Percentiles rank a stretch among this genome's conserved stretches.
These are phyloP conservation scores for Lonchura striata DNA, from an alignment of 2,113 vertebrate species.

Conservation along the genomic window DNA sequence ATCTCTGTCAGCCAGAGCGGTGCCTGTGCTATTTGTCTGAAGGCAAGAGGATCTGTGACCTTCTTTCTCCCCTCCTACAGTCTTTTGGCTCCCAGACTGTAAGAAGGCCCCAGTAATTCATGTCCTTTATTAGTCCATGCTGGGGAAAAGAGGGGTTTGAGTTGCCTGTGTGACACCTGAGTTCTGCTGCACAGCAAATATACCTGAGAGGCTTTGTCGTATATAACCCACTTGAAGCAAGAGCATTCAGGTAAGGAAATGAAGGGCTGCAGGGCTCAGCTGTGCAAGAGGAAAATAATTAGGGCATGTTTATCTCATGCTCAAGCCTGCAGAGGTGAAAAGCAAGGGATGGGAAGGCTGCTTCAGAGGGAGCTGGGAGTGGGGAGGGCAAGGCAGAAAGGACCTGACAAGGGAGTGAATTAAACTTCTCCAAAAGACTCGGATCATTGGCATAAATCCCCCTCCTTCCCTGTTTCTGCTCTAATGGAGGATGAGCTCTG, in stretches of 20 bases:
- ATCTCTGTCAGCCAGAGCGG: neutral
- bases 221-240: neutral
- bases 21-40: neutral
- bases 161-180: neutral
- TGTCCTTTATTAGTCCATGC: neutral
- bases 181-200: neutral
- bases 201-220: neutral
- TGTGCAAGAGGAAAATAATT: slow-evolving; percentile 54
- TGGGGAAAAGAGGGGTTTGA: neutral
- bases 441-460: neutral
- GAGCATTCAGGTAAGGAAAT: slow-evolving; percentile 52
- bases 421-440: slow-evolving; percentile 12
- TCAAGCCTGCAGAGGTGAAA: slow-evolving; percentile 58
- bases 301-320: slow-evolving; percentile 41
- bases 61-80: neutral
- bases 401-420: slow-evolving; percentile 23
- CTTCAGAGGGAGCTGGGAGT: slow-evolving; percentile 11
- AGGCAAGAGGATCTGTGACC: neutral
- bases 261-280: slow-evolving; percentile 49
- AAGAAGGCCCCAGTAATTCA: neutral
- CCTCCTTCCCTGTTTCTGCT: neutral
- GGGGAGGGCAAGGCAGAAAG: neutral
- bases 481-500: neutral
- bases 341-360: neutral
- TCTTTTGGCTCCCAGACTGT: neutral